phyloP scores from a whole-genome alignment of 2,113 vertebrate species.

The Psephotus haematonotus region DNA sequence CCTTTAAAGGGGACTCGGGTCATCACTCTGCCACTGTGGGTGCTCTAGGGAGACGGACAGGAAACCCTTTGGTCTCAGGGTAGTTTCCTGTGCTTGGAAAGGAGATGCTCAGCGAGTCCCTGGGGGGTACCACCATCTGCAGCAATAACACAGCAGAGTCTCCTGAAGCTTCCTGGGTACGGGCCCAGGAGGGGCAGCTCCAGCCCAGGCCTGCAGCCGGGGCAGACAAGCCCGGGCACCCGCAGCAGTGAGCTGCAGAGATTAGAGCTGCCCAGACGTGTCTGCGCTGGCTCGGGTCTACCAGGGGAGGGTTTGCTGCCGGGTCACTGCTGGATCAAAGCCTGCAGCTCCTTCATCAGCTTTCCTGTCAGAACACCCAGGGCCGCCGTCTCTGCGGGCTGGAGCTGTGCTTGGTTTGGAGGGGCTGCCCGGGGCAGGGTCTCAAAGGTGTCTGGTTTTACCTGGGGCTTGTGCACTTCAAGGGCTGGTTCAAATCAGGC shows the following conservation, averaged over 20 bases:
- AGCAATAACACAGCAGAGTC: not conserved
- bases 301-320: not conserved
- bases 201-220: not conserved
- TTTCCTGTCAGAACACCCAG: not conserved
- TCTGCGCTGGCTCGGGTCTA: not conserved
- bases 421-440: not conserved
- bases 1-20: not conserved
- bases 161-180: not conserved
- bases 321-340: not conserved
- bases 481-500: not conserved
- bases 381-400: not conserved
- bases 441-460: not conserved
- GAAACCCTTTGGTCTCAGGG: not conserved
- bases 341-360: not conserved
- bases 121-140: not conserved
- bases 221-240: not conserved
- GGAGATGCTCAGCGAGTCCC: not conserved
- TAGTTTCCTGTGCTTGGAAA: not conserved
- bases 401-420: not conserved
- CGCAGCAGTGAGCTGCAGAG: not conserved
- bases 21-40: accelerated
- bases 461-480: too few species aligned
- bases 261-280: not conserved
- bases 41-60: not conserved
- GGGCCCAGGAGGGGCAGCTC: not conserved